Percentiles rank a stretch among this genome's conserved stretches.
These are phyloP conservation scores for Phragmatobia fuliginosa DNA, from an alignment of 2,888 invertebrate genomes.

Conservation along the genomic window DNA sequence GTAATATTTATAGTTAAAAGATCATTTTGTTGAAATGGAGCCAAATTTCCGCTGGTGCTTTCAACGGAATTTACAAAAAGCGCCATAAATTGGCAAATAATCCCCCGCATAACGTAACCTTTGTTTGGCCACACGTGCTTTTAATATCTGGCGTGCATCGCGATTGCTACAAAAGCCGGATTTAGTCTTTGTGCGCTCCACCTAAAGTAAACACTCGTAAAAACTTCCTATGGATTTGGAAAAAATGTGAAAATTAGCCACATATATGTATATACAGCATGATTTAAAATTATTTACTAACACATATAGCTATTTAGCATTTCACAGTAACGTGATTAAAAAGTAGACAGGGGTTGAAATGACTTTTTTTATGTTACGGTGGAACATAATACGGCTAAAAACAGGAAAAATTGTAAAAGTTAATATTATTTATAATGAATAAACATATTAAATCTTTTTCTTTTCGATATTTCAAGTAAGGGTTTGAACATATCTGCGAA, in stretches of 20 bases:
- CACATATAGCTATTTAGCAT: not conserved
- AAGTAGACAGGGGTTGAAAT: too few relatives aligned
- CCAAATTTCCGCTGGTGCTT: conserved; percentile 85
- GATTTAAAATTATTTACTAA: not conserved
- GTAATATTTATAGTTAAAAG: conserved; percentile 83
- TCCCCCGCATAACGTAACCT: conserved; percentile 87
- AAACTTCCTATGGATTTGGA: conserved; percentile 64
- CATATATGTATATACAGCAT: conserved; percentile 4
- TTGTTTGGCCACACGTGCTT: conserved; percentile 87
- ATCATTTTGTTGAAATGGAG: conserved; percentile 86
- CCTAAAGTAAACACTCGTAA: conserved; percentile 82
- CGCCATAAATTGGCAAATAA: conserved; percentile 87
- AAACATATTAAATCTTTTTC: not conserved
- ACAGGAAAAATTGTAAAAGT: too few relatives aligned
- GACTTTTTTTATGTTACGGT: too few relatives aligned
- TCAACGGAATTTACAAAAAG: conserved; percentile 85
- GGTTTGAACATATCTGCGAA: too few relatives aligned
- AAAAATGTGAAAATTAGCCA: conserved; percentile 28
- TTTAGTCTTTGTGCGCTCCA: conserved; percentile 79
- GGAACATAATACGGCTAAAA: too few relatives aligned
- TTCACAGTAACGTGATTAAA: not conserved
- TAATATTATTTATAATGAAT: not conserved
- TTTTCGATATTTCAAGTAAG: not conserved
- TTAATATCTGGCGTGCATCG: conserved; percentile 79
- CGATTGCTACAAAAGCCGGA: conserved; percentile 78